Evolutionary conservation across 2,113 vertebrate species (phyloP), one percentile per base, ranked within the genome.

Genomic region (Pluvialis apricaria): DNA sequence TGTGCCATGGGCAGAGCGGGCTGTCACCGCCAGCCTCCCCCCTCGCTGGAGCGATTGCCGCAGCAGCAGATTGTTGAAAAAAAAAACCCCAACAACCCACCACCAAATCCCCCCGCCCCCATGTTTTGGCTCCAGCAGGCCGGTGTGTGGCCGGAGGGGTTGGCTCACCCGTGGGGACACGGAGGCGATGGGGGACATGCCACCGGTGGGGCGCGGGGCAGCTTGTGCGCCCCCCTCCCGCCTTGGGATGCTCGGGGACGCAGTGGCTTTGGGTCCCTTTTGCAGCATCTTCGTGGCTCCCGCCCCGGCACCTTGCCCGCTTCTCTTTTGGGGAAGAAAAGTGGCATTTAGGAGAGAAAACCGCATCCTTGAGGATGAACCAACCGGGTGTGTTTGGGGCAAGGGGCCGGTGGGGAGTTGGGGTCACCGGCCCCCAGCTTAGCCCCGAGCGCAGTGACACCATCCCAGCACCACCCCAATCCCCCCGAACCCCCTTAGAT

Each of bases 221-320:
- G 38, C 26, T 58, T 45, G 25, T 32, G 65, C 0, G 16, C 21
- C 19, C 29, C 16, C 20, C 44, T 13, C 20, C 32, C 1, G 3
- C 60, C 25, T 28, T 8, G 21, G 85, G 94, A 28, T 70, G 70
- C 86, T 57, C 0, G 0, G 26, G 66, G 36, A 9, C 1, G 0
- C 1, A 2, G 44, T 62, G 58, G 24, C 45, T 32, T 87, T 0
- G 0, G 0, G 0, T 58, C 69, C 60, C 19, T 79, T 85, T 25
- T 13, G 15, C 42, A 42, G 42, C 51, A 42, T 47, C 68, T 84
- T 73, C 0, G 0, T 29, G 32, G 36, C 45, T 77, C 36, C n/a
- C 28, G 49, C 28, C 51, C 47, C 9, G 12, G 49, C 7, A 0
- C 57, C 19, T 73, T 36, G 3, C 15, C n/a, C 1, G 3, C 28